These are phyloP conservation scores for Ursus arctos DNA, from an alignment of 2,113 vertebrate species.

Conservation along the genomic window DNA sequence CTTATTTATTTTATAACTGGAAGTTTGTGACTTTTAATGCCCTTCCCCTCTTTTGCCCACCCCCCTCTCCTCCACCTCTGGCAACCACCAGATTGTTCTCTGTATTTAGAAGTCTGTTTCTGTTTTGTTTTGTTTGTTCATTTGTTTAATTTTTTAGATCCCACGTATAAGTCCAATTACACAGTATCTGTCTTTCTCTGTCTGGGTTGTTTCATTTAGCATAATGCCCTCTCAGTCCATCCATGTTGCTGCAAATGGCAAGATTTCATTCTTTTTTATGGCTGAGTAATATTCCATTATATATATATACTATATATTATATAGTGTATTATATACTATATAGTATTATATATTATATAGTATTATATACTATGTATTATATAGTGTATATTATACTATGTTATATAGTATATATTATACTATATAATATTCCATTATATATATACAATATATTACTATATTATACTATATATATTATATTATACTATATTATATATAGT, in stretches of 20 bases:
- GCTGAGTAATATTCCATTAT: not conserved
- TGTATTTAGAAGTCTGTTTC: not conserved
- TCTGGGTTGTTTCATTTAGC: not conserved
- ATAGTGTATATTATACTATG: too few relatives aligned
- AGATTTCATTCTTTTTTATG: not conserved
- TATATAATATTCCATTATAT: too few relatives aligned
- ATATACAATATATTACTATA: too few relatives aligned
- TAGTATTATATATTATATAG: not conserved
- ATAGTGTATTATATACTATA: not conserved
- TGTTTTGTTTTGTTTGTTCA: not conserved
- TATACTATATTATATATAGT: not conserved
- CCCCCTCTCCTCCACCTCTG: not conserved
- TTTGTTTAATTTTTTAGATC: not conserved
- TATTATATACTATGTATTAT: not conserved
- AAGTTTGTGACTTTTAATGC: not conserved
- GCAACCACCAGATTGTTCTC: not conserved
- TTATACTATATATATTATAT: too few relatives aligned
- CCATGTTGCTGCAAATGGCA: not conserved
- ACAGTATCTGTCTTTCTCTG: not conserved
- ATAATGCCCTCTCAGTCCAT: not conserved
- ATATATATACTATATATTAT: too few relatives aligned
- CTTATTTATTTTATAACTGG: not conserved
- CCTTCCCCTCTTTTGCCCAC: not conserved
- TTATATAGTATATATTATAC: too few relatives aligned
- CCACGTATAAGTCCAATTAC: not conserved